A percentile compares a stretch with the other conserved stretches of the same genome.
Conservation (phyloP, 2,888 invertebrate genomes). For the Plutella xylostella region DNA sequence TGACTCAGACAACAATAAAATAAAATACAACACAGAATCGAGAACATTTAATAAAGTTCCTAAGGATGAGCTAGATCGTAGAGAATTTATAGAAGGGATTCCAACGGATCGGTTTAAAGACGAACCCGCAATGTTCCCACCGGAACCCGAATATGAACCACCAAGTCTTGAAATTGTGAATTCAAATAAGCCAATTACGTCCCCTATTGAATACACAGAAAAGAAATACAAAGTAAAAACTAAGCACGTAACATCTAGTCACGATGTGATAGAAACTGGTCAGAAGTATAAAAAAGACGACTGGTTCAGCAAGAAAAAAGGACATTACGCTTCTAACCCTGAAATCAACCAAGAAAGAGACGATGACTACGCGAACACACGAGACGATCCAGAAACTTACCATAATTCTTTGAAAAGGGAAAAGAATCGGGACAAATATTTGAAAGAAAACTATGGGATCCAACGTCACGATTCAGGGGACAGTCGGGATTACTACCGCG, state of each 20-base stretch:
- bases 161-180: constrained; percentile 75
- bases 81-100: constrained; percentile 45
- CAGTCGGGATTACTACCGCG: constrained; percentile 57
- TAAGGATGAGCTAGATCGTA: constrained; percentile 47
- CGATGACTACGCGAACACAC: constrained; percentile 58
- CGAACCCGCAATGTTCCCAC: constrained; percentile 49
- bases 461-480: constrained; percentile 60
- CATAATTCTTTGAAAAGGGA: constrained; percentile 74
- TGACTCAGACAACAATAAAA: constrained; percentile 53
- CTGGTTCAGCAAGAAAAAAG: constrained; percentile 56
- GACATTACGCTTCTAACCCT: constrained; percentile 72
- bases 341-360: constrained; percentile 68
- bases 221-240: constrained; percentile 56
- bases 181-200: constrained; percentile 65
- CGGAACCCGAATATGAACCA: constrained; percentile 72
- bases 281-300: constrained; percentile 61
- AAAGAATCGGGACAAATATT: constrained; percentile 58
- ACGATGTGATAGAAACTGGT: constrained; percentile 50
- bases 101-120: constrained; percentile 37
- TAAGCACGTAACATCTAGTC: constrained; percentile 59
- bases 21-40: constrained; percentile 55
- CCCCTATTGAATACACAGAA: constrained; percentile 70
- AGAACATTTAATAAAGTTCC: constrained; percentile 44
- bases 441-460: constrained; percentile 44
- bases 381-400: constrained; percentile 49